Conservation (phyloP, 2,113 vertebrate genomes). For the Pelecanus crispus region DNA sequence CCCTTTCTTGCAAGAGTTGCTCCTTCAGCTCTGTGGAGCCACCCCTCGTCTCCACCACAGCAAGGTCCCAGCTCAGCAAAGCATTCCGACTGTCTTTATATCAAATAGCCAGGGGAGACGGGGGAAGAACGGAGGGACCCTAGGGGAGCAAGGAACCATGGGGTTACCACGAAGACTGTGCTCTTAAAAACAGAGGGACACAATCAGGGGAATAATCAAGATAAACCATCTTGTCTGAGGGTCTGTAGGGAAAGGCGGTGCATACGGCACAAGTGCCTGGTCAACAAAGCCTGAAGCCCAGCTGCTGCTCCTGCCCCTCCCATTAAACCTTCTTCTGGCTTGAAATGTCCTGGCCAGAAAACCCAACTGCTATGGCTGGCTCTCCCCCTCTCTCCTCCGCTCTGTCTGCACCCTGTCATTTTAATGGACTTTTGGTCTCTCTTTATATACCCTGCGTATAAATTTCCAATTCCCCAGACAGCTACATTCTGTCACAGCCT, state of each 20-base stretch:
- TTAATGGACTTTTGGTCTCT: neutral
- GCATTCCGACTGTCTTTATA: rapidly evolving
- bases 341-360: neutral
- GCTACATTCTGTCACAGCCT: neutral
- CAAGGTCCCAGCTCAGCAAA: neutral
- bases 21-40: neutral
- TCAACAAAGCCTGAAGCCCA: neutral
- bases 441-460: neutral
- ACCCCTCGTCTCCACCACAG: rapidly evolving
- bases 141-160: neutral
- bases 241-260: neutral
- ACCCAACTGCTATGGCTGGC: neutral
- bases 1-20: neutral
- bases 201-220: neutral
- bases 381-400: neutral
- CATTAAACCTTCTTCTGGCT: neutral
- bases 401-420: neutral
- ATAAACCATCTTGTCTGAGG: neutral
- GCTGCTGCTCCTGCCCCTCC: neutral
- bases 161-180: neutral
- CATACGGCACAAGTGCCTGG: rapidly evolving
- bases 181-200: neutral
- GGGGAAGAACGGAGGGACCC: neutral
- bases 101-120: neutral
- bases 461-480: neutral